Conservation (phyloP, 2,797 vertebrate species). For the Spinus olivaceus region DNA sequence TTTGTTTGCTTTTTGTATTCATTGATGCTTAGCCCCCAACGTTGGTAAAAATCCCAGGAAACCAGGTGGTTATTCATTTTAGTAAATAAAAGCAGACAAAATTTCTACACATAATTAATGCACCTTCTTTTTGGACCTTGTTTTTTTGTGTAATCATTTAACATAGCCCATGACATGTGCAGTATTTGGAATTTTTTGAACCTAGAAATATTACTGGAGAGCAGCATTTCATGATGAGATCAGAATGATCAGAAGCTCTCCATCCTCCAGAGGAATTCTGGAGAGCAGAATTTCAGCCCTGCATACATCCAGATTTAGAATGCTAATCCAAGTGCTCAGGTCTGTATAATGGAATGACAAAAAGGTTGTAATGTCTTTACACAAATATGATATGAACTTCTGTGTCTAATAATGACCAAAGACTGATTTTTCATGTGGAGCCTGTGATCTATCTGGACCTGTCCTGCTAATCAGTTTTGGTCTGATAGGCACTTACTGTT, state of each 20-base stretch:
- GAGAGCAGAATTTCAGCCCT: not conserved
- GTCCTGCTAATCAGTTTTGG: constrained; percentile 38
- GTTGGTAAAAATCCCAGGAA: constrained; percentile 18
- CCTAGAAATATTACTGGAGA: not conserved
- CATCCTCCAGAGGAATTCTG: not conserved
- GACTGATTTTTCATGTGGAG: not conserved
- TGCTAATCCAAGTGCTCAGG: not conserved
- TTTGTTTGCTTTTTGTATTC: constrained; percentile 20
- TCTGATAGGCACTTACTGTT: constrained; percentile 4
- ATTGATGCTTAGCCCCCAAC: not conserved
- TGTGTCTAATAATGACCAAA: not conserved
- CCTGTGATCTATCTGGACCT: not conserved
- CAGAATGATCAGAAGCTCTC: not conserved
- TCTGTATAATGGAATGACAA: not conserved
- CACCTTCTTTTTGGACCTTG: not conserved
- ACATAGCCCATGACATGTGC: not conserved
- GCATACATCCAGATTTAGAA: not conserved
- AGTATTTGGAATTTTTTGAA: not conserved
- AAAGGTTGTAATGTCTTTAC: not conserved
- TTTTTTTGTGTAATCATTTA: not conserved
- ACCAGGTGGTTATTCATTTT: not conserved
- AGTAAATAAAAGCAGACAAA: not conserved
- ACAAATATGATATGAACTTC: not conserved
- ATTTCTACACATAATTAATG: not conserved
- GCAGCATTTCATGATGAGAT: not conserved